A percentile compares a stretch with the other conserved stretches of the same genome.
These are phyloP conservation scores for Rhinophrynus dorsalis DNA, from an alignment of 2,797 vertebrate genomes.

Conservation along the genomic window DNA sequence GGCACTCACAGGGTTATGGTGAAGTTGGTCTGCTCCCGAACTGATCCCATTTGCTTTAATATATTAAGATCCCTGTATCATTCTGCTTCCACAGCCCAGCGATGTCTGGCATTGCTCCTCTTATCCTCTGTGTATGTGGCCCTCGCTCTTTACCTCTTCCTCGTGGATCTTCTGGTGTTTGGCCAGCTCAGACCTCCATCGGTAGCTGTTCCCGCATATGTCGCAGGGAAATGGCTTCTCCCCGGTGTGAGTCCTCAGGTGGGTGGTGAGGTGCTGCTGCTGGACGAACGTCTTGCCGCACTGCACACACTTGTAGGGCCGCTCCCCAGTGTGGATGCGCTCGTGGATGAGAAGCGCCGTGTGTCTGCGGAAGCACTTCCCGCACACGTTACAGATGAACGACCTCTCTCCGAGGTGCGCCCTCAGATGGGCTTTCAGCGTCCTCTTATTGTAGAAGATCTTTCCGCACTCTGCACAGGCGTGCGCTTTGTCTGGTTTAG, in stretches of 20 bases:
- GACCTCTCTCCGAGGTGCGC: slow-evolving; percentile 28
- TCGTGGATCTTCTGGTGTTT: slow-evolving; percentile 24
- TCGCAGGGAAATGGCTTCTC: slow-evolving; percentile 29
- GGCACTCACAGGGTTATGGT: no score
- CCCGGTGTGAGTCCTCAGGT: slow-evolving; percentile 33
- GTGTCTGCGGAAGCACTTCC: slow-evolving; percentile 38
- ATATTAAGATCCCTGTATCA: no score
- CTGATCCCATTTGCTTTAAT: no score
- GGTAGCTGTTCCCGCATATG: slow-evolving; percentile 28
- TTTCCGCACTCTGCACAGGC: slow-evolving; percentile 31
- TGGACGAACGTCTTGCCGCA: slow-evolving; percentile 40
- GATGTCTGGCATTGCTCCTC: no score
- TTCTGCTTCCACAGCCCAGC: no score
- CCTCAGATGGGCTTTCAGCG: slow-evolving; percentile 27
- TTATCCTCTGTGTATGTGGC: background rate
- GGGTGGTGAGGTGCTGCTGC: slow-evolving; percentile 42
- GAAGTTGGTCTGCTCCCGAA: no score
- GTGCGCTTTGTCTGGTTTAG: slow-evolving; percentile 24
- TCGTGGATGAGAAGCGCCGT: slow-evolving; percentile 39
- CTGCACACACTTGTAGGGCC: slow-evolving; percentile 32
- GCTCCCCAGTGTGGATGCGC: slow-evolving; percentile 35
- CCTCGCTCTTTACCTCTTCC: background rate
- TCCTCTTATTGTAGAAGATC: slow-evolving; percentile 36
- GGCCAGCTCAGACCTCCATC: slow-evolving; percentile 23
- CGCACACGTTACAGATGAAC: slow-evolving; percentile 41